These are phyloP conservation scores for Capreolus pygargus DNA, from an alignment of 2,113 vertebrate genomes.

Conservation along the genomic window DNA sequence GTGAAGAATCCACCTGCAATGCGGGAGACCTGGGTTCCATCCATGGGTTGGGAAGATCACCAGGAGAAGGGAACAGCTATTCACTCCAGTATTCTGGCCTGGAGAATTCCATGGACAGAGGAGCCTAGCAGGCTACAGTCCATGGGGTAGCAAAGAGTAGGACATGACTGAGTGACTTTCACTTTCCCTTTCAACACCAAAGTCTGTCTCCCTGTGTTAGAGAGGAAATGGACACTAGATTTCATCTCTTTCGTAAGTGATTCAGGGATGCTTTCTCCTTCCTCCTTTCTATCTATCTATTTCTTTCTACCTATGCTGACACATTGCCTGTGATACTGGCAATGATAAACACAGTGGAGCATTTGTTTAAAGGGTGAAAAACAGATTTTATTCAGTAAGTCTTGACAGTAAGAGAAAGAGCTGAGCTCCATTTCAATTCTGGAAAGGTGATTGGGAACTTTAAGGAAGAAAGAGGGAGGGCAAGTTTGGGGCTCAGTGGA, in stretches of 20 bases:
- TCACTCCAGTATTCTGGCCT: background rate
- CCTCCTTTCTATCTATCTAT: background rate
- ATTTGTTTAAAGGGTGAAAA: background rate
- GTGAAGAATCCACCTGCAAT: background rate
- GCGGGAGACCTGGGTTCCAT: background rate
- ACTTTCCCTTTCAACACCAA: background rate
- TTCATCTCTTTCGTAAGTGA: background rate
- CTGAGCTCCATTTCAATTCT: background rate
- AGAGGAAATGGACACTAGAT: background rate
- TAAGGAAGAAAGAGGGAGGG: background rate
- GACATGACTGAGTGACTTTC: background rate
- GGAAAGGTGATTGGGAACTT: background rate
- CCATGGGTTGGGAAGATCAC: background rate
- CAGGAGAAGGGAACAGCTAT: background rate
- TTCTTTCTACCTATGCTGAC: background rate
- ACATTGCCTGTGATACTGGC: background rate
- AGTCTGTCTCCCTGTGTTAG: rapidly evolving
- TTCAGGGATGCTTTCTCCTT: background rate
- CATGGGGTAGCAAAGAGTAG: background rate
- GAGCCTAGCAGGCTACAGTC: background rate
- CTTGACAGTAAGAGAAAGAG: background rate
- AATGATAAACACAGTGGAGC: background rate
- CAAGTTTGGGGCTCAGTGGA: background rate
- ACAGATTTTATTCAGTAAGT: background rate
- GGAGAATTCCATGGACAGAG: background rate